These are phyloP conservation scores for Dryobates pubescens DNA, from an alignment of 2,797 vertebrate species.

Conservation along the genomic window DNA sequence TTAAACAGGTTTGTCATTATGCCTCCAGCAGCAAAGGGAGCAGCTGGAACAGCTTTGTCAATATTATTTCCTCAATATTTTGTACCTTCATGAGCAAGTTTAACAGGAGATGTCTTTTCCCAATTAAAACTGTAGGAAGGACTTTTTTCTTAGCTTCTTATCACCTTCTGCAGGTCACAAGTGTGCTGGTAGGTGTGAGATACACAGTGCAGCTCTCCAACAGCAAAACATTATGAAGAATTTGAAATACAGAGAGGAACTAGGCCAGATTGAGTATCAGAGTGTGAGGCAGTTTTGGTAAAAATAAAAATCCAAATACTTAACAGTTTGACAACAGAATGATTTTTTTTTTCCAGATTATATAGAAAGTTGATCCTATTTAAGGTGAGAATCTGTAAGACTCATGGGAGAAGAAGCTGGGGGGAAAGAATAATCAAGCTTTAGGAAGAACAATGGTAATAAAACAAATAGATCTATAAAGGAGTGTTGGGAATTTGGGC, in stretches of 20 bases:
- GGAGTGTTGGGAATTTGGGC: constrained; percentile 6
- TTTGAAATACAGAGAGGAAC: neutral
- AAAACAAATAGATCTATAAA: constrained; percentile 9
- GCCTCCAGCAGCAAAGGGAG: neutral
- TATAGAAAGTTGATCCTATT: neutral
- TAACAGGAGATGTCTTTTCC: neutral
- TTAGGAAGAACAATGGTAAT: neutral
- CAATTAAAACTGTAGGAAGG: neutral
- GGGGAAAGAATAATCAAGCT: neutral
- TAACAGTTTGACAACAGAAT: neutral
- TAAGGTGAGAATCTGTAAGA: neutral
- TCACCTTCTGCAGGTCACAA: neutral
- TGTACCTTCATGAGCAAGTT: neutral
- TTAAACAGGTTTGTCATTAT: neutral
- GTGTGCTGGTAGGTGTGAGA: rapidly evolving
- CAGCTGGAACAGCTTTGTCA: neutral
- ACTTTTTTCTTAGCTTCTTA: neutral
- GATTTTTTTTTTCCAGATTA: neutral
- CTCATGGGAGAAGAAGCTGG: neutral
- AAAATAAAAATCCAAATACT: neutral
- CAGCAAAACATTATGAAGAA: neutral
- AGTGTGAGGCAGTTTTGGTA: neutral
- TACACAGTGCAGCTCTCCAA: neutral
- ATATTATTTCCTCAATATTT: neutral
- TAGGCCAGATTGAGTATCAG: neutral